These are phyloP conservation scores for pig (Sus scrofa) DNA, from an alignment of 2,113 vertebrate species.

Conservation along the genomic window DNA sequence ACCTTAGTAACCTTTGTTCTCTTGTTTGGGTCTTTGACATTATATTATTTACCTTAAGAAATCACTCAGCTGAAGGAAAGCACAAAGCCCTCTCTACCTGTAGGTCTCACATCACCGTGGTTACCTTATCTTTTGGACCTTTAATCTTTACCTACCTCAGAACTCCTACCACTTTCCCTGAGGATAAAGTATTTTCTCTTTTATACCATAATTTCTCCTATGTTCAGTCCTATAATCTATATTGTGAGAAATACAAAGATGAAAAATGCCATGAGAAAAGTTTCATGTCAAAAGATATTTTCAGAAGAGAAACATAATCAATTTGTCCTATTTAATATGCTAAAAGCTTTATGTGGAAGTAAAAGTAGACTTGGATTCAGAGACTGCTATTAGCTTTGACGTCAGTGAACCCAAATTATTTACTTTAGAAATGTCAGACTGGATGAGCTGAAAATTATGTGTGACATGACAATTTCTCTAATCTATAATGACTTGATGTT, in stretches of 20 bases:
- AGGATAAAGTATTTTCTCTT: slow-evolving; percentile 59
- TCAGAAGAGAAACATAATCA: not conserved
- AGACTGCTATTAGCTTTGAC: not conserved
- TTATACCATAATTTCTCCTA: slow-evolving; percentile 46
- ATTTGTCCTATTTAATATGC: not conserved
- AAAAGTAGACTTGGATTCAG: not conserved
- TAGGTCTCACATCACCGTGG: no score
- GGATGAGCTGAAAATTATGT: not conserved
- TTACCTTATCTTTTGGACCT: no score
- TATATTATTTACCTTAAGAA: not conserved
- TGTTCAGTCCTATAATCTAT: slow-evolving; percentile 65
- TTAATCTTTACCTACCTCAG: slow-evolving; percentile 47
- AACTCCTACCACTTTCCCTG: slow-evolving; percentile 27
- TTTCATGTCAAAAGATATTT: slow-evolving; percentile 12
- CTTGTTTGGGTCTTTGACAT: not conserved
- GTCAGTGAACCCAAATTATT: not conserved
- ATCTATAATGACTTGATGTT: no score
- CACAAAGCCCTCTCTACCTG: no score
- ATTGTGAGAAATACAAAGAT: slow-evolving; percentile 64
- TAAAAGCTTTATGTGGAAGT: not conserved
- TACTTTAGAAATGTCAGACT: not conserved
- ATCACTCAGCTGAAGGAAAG: not conserved
- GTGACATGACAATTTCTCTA: not conserved
- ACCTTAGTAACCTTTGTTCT: slow-evolving; percentile 23
- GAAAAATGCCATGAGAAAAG: not conserved